Evolutionary conservation across 2,113 vertebrate species (phyloP).

Genomic region (Corythornis vintsioides): DNA sequence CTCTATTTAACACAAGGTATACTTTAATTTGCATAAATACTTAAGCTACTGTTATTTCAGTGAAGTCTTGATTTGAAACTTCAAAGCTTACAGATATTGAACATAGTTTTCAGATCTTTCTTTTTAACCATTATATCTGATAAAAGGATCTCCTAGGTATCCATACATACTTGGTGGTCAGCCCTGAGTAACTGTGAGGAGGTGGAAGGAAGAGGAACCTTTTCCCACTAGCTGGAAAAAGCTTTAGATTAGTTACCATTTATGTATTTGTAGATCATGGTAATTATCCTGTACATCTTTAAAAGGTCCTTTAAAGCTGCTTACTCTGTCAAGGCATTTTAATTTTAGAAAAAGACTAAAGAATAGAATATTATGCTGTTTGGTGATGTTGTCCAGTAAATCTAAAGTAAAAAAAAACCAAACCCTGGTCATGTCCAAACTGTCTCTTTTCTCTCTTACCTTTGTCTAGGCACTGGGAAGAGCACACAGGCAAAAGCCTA

Average conservation of each 20-base stretch:
- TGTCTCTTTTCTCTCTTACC: not conserved
- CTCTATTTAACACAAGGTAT: not conserved
- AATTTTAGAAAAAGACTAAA: not conserved
- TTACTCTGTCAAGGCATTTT: not conserved
- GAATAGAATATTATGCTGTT: not conserved
- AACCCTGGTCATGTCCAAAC: not conserved
- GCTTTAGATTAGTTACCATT: not conserved
- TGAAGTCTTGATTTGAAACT: not conserved
- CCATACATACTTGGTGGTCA: not conserved
- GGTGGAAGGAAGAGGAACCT: not conserved
- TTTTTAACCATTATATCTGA: not conserved
- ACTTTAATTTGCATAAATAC: not conserved
- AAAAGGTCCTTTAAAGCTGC: not conserved
- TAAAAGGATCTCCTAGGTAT: not conserved
- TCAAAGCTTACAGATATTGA: not conserved
- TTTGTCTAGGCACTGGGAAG: slow-evolving; percentile 82
- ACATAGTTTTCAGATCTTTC: not conserved
- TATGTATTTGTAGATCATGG: not conserved
- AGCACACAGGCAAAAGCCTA: slow-evolving; percentile 78
- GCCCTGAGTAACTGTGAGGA: not conserved
- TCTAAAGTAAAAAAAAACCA: not conserved
- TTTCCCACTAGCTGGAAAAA: not conserved
- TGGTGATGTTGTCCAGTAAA: not conserved
- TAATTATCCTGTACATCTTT: not conserved
- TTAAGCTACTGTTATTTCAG: not conserved